Base-by-base conservation (phyloP, 2,888 invertebrate genomes). In the Malthinus seriepunctatus region DNA sequence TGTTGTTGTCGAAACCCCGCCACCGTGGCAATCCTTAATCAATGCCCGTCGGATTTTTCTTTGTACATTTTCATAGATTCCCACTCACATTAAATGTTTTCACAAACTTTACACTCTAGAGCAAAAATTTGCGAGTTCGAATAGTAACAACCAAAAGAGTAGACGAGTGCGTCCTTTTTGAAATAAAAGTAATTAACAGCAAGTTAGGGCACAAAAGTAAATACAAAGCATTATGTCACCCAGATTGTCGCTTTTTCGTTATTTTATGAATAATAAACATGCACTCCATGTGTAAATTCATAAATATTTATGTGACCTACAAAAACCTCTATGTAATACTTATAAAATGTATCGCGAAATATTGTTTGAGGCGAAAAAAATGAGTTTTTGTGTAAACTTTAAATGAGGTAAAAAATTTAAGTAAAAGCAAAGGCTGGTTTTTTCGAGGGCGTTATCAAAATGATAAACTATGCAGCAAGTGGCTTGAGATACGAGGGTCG, bases 1-100 rank as follows among this genome's bases (percentile, higher is more conserved):
- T 73, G 72, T 66, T 76, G 76, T 63, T 77, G 77, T 68, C 78
- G 73, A 68, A 76, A 78, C 65, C 78, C 77, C 75, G 78, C 78
- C 78, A 78, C 76, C 70, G 71, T 77, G 73, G 66, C 67, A 53
- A 65, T 60, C 66, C 65, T 67, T 60, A 54, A 67, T 69, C 72
- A 73, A 72, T 71, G 55, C 46, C 57, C 51, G 55, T 33, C 60
- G 57, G 56, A 61, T 57, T 58, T 59, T 55, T 54, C 58, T 32
- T 44, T 50, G 12, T 39, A 39, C 37, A 56, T 48, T 44, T 50
- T 11, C 15, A n/a, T n/a, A n/a, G 14, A 38, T 14, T 39, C 44
- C 33, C 59, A 46, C 56, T 51, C 51, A 58, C 52, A 58, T 51
- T 49, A 51, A n/a, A 23, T 5, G 5, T 23, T 23, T 23, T 23